phyloP scores from a whole-genome alignment of 2,113 vertebrate species.

The Dicentrarchus labrax region DNA sequence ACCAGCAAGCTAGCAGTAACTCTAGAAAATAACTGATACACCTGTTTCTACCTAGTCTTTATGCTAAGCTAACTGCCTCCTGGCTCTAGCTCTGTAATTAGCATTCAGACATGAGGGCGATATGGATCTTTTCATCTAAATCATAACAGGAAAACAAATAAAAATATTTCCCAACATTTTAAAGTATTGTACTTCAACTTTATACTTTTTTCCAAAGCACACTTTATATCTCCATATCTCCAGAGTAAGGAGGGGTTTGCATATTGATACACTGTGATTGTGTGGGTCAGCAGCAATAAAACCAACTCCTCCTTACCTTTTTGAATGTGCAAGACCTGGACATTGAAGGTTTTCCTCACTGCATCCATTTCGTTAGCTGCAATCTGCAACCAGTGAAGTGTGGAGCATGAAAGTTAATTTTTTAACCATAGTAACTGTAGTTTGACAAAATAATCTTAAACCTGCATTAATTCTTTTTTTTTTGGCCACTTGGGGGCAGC shows the following conservation, averaged over 20 bases:
- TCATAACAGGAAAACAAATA: neutral
- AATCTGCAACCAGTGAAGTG: constrained; percentile 71
- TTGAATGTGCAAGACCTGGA: constrained; percentile 58
- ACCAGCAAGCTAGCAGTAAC: neutral
- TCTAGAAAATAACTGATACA: neutral
- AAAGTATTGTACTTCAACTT: neutral
- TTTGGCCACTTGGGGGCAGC: neutral
- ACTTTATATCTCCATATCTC: neutral
- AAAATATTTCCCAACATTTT: neutral
- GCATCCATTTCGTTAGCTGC: constrained; percentile 84
- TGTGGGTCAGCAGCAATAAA: neutral
- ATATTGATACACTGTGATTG: neutral
- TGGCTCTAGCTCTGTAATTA: neutral
- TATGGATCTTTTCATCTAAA: neutral
- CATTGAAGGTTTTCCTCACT: constrained; percentile 80
- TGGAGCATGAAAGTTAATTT: neutral
- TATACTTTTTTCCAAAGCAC: neutral
- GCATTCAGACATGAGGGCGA: neutral
- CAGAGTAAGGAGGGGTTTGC: neutral
- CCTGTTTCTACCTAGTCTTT: too few relatives aligned
- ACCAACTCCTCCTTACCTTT: constrained; percentile 64
- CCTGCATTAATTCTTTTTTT: neutral
- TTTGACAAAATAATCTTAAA: neutral
- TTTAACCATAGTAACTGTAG: neutral
- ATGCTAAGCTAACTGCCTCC: neutral